Evolutionary conservation across 2,797 vertebrate species (phyloP), one percentile per base, ranked within the genome.

Genomic region (Streptopelia turtur): DNA sequence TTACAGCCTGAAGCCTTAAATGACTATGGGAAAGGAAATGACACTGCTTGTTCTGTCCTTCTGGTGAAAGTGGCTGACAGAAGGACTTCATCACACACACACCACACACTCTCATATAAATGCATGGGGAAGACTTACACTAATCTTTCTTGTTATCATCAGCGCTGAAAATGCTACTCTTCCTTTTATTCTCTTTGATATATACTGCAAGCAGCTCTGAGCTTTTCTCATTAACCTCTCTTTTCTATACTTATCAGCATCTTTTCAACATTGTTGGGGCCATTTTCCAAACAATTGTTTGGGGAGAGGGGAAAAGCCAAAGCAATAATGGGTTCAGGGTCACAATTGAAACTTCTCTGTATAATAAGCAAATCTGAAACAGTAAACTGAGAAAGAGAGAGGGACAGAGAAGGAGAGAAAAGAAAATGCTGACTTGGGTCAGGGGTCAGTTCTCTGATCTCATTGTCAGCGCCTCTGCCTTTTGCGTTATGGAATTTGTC

Each of bases 391-490:
- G 66, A 89, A 94, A 97, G 97, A 97, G 97, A 98, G 98, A 98
- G 98, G 98, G 97, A 98, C 98, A 98, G 89, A 97, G 98, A 98
- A 97, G 92, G 86, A 97, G 95, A 98, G 98, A 98, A 98, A 98
- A 98, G 98, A 98, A 98, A 98, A 98, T 90, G 94, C 96, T 95
- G 98, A 97, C 97, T 92, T 97, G 93, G 97, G 98, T 98, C 98
- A 99, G 97, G 98, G 98, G 98, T 99, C 98, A 98, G 91, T 88
- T 94, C 97, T 98, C 98, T 98, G 98, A 98, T 98, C 98, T 98
- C 98, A 98, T 98, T 98, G 98, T 98, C 85, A 96, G 98, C 28
- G 76, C 95, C 96, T 97, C 95, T 91, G 97, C 97, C 97, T 97
- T 98, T 98, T 96, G 97, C 97, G 50, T 97, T 98, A 96, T 96